These are phyloP conservation scores for Phrynocephalus forsythii DNA, from an alignment of 2,797 vertebrate species.

Conservation along the genomic window DNA sequence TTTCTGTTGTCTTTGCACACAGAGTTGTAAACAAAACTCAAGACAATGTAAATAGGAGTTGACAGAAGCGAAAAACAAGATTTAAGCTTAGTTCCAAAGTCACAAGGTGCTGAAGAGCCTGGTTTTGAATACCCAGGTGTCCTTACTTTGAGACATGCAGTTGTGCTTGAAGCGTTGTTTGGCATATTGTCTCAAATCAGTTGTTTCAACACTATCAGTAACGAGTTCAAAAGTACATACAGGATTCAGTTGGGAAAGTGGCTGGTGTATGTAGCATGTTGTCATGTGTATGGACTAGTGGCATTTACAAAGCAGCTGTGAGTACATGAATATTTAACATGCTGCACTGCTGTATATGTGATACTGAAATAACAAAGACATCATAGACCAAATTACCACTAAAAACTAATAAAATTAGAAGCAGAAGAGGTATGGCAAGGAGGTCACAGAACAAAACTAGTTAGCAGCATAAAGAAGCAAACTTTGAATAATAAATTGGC, in stretches of 20 bases:
- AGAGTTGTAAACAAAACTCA: not conserved
- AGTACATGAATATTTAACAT: not conserved
- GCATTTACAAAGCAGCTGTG: not conserved
- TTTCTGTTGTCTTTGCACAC: slow-evolving; percentile 2
- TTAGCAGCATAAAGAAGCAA: not conserved
- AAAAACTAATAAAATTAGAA: not conserved
- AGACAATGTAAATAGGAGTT: not conserved
- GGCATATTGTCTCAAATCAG: not conserved
- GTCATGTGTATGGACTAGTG: not conserved
- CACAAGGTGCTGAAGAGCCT: not conserved
- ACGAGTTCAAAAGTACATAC: slow-evolving; percentile 1
- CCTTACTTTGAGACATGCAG: not conserved
- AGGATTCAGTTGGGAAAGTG: not conserved
- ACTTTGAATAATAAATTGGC: not conserved
- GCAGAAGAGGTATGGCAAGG: not conserved
- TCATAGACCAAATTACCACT: not conserved
- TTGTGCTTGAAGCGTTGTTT: not conserved
- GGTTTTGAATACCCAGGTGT: not conserved
- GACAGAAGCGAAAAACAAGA: not conserved
- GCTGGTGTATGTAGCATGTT: not conserved
- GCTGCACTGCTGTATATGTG: not conserved
- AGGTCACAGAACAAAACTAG: not conserved
- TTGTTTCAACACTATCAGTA: not conserved
- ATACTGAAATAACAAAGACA: not conserved
- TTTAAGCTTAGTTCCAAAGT: not conserved